Percentiles rank a stretch among this genome's conserved stretches.
Conservation (phyloP, 2,888 invertebrate genomes). For the Campoplex capitator region DNA sequence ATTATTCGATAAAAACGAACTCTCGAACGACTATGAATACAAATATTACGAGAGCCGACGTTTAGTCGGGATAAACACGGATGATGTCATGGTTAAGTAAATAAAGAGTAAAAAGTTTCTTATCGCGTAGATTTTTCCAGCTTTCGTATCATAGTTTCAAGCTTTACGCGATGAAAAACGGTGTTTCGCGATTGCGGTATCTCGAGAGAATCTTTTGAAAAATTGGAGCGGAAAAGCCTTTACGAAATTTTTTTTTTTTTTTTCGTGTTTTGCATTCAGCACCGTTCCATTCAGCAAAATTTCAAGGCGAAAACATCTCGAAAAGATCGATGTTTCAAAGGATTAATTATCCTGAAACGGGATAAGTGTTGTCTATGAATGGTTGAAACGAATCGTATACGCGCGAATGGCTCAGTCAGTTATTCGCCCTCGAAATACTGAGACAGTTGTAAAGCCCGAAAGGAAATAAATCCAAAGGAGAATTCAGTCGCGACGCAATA, state of each 20-base stretch:
- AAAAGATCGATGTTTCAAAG: neutral
- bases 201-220: neutral
- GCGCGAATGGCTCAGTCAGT: conserved; percentile 1
- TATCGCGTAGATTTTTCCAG: neutral
- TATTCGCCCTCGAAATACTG: conserved; percentile 29
- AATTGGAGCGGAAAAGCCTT: neutral
- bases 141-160: neutral
- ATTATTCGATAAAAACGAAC: neutral
- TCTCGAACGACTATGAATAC: neutral
- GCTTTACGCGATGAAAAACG: neutral
- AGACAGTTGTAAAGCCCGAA: conserved; percentile 12
- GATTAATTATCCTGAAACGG: neutral
- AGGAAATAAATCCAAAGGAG: conserved; percentile 39
- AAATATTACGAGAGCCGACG: neutral
- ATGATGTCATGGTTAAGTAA: neutral
- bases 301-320: neutral
- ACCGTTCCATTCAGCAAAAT: neutral
- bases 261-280: neutral
- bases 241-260: neutral
- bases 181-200: neutral
- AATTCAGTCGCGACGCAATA: conserved; percentile 63
- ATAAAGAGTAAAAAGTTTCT: neutral
- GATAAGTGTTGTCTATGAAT: neutral
- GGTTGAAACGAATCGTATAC: conserved; percentile 7
- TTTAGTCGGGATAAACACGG: neutral